Base-by-base conservation (phyloP, 1,140 invertebrate species). In the Tyrophagus putrescentiae region DNA sequence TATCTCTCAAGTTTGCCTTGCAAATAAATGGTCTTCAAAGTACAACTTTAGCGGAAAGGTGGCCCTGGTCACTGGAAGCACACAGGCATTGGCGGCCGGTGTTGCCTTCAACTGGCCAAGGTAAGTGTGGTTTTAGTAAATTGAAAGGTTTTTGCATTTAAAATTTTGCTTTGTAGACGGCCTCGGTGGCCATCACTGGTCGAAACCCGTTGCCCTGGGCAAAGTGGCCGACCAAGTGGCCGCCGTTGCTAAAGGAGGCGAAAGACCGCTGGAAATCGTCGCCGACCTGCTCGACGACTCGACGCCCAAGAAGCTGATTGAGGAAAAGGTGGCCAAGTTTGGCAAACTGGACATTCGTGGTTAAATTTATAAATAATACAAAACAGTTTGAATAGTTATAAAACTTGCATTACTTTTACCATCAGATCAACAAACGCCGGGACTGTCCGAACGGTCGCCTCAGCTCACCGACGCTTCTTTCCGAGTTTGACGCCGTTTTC, bases 361-460 rank as follows among this genome's bases (percentile, higher is more conserved):
- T n/a, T n/a, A n/a, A n/a, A 32, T 71, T 89, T 31, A 76, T 94
- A 0, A 95, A 94, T 71, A 87, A 84, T 76, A n/a, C n/a, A n/a
- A n/a, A n/a, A n/a, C n/a, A n/a, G n/a, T n/a, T n/a, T n/a, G n/a
- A n/a, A n/a, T n/a, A n/a, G n/a, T n/a, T n/a, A n/a, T n/a, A n/a
- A n/a, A n/a, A n/a, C n/a, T n/a, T n/a, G n/a, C n/a, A n/a, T n/a
- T n/a, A n/a, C n/a, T n/a, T n/a, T n/a, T n/a, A n/a, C n/a, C n/a
- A n/a, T n/a, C n/a, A n/a, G n/a, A n/a, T n/a, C n/a, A n/a, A n/a
- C n/a, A n/a, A n/a, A n/a, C n/a, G n/a, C n/a, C n/a, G n/a, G n/a
- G n/a, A n/a, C n/a, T n/a, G n/a, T n/a, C n/a, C n/a, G n/a, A n/a
- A n/a, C n/a, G n/a, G 90, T 88, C 34, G 90, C 90, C 4, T 82